These are phyloP conservation scores for Heliocidaris erythrogramma DNA, from an alignment of 35 echinoderm and acorn worm genomes.

Conservation along the genomic window DNA sequence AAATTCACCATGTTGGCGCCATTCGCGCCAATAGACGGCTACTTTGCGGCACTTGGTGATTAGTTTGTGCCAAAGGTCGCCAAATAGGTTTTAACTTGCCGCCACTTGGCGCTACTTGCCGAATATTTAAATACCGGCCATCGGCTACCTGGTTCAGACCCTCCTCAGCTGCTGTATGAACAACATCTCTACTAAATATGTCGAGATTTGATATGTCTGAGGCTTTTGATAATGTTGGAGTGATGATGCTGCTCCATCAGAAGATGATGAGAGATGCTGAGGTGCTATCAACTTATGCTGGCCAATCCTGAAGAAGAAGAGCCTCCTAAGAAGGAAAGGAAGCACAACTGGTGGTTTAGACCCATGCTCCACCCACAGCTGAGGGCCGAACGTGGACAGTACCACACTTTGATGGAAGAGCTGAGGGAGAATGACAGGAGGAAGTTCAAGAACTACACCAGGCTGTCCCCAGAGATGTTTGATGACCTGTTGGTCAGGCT, in stretches of 20 bases:
- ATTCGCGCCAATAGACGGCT: conserved; percentile 9
- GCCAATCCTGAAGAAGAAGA: conserved; percentile 35
- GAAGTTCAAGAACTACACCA: too few species aligned
- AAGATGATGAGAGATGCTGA: too few species aligned
- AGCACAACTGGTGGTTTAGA: conserved; percentile 29
- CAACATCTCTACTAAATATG: conserved; percentile 17
- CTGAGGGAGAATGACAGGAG: too few species aligned
- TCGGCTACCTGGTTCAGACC: conserved; percentile 29
- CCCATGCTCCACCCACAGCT: conserved; percentile 21
- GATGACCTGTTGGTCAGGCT: too few species aligned
- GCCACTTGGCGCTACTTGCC: conserved; percentile 21
- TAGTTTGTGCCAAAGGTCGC: conserved; percentile 31
- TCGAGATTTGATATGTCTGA: too few species aligned
- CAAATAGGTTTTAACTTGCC: conserved; percentile 15
- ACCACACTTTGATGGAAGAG: too few species aligned
- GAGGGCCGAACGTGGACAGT: conserved; percentile 29
- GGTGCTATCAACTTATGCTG: conserved; percentile 23
- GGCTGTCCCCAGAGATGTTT: too few species aligned
- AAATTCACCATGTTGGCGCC: conserved; percentile 12
- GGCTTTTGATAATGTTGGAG: too few species aligned
- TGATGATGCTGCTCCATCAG: too few species aligned
- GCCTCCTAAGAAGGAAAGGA: conserved; percentile 24
- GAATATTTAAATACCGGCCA: conserved; percentile 9
- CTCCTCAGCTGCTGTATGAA: conserved; percentile 37
- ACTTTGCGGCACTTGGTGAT: conserved; percentile 26